Evolutionary conservation across 2,888 invertebrate genomes (phyloP), one percentile per base, ranked within the genome.

Genomic region (Acronicta psi): DNA sequence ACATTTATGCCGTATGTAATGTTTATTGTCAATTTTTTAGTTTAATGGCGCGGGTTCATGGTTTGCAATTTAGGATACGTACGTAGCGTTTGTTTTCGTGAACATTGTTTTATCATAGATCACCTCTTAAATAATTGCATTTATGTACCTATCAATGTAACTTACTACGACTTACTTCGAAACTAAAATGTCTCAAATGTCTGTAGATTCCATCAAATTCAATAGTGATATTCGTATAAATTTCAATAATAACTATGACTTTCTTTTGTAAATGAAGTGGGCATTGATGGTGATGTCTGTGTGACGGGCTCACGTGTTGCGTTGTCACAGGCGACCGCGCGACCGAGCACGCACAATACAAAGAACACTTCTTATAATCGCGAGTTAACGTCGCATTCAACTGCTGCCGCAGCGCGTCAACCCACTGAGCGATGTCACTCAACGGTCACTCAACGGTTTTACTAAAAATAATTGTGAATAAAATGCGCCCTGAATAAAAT

Each of bases 381-480:
- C 77, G 75, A 82, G 79, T 83, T 83, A 82, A 82, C 84, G 76
- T 77, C 77, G 77, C 75, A 80, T 86, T 87, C 84, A 89, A 83
- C 84, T 84, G 84, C 81, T 77, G 69, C 84, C 84, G 84, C 81
- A 77, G 69, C 79, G 75, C 79, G 87, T 85, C 90, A 87, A 84
- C 79, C 80, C 80, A 79, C 76, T 83, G 77, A 75, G 81, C 64
- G 77, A 75, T 87, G 92, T 91, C 93, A 92, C 86, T 92, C 92
- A 91, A 89, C 87, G 91, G 90, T 91, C 92, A 92, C 75, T 85
- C 84, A 83, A 90, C 85, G 84, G 88, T 88, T 87, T 84, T 84
- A 80, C 72, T 73, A 69, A 69, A 79, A 80, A 85, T 80, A 83
- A 84, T 53, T 79, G 75, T 77, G 73, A 82, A 84, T 85, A 80